Base-by-base conservation (phyloP, 2,797 vertebrate species). In the Myotis pilosus region DNA sequence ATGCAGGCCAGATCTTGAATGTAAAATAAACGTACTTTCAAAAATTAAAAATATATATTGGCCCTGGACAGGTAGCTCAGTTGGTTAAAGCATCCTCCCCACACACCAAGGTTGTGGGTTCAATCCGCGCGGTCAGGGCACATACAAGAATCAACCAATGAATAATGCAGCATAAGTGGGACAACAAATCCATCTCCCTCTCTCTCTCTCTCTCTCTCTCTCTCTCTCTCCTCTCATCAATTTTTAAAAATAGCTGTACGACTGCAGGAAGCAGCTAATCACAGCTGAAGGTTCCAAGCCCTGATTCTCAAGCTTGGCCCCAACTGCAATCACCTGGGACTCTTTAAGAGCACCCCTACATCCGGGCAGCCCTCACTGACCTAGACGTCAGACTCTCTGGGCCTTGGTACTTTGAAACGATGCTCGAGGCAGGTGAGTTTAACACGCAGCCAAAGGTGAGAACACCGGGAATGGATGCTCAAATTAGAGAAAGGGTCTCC, bases 201-300 rank as follows among this genome's bases (percentile, higher is more conserved):
- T 28, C 25, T 72, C 69, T 72, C 60, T 64, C 60, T 64, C 60
- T 64, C 25, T 44, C 38, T 44, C 38, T 72, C 23, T 44, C 41
- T 72, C 69, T 17, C 41, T 72, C 38, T 71, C 55, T 60, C 22
- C 38, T 28, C 13, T 25, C 38, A 62, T 30, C 25, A 62, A 15
- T 30, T 62, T 62, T 72, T 80, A n/a, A 23, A 44, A n/a, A 22
- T 62, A 44, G 1, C 47, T 79, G 8, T 41, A 13, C 0, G 2
- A 13, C 4, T 25, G 33, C 6, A 60, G 19, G 49, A 57, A 69
- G 88, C 3, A 22, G n/a, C 44, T 47, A 33, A 17, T 66, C 55
- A 41, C 80, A 55, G 64, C 94, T 74, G 74, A 79, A 80, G n/a
- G 11, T 47, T 22, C 66, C 78, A 47, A 85, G 47, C 20, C 11